Conservation (phyloP, 2,797 vertebrate genomes). For the Tapirus indicus region DNA sequence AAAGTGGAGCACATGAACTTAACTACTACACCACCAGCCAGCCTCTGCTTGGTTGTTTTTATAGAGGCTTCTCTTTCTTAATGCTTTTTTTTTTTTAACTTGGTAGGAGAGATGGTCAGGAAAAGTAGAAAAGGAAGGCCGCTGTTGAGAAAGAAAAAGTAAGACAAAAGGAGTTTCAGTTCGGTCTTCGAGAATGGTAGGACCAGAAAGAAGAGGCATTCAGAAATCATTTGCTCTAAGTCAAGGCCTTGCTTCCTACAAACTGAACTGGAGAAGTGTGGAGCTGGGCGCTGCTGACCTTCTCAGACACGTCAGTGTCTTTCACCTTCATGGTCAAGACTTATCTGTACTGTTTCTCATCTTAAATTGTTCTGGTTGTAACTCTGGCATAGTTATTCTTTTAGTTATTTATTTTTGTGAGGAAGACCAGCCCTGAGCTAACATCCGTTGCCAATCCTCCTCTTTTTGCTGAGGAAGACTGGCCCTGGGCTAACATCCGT, state of each 20-base stretch:
- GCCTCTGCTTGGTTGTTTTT: background rate
- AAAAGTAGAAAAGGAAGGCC: background rate
- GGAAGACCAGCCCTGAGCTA: too few relatives aligned
- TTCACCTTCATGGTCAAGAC: background rate
- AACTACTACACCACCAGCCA: too few relatives aligned
- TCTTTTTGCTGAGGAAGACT: too few relatives aligned
- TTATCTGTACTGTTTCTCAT: background rate
- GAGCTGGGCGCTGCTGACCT: background rate
- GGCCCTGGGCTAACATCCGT: too few relatives aligned
- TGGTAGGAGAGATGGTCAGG: background rate
- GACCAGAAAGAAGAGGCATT: background rate
- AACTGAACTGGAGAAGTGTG: background rate
- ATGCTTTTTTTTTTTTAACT: background rate
- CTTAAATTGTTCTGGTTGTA: background rate
- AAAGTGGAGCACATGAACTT: too few relatives aligned
- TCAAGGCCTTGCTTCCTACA: background rate
- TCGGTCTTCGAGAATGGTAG: background rate
- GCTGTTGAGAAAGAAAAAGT: background rate
- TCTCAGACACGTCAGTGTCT: background rate
- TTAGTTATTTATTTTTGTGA: background rate
- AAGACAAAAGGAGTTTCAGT: background rate
- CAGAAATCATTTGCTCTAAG: background rate
- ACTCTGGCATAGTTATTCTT: constrained; percentile 18
- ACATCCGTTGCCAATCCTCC: too few relatives aligned
- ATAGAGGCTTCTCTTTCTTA: background rate